Percentiles rank a stretch among this genome's conserved stretches.
Evolutionary conservation across 2,113 vertebrate species (phyloP).

Genomic region (Bungarus multicinctus): DNA sequence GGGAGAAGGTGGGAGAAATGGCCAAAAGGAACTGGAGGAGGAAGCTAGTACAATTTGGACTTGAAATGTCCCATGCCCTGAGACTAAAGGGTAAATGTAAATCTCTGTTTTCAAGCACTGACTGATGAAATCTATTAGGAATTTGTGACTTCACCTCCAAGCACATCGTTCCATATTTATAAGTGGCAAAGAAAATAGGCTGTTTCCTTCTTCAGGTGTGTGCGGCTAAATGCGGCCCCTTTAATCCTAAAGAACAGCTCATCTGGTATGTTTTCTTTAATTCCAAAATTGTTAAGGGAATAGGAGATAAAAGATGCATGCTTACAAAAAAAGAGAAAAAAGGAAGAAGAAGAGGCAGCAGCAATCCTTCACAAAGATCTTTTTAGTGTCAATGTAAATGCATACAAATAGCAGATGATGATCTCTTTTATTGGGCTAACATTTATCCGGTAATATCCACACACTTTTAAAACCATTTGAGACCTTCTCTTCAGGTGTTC

Average conservation of each 20-base stretch:
- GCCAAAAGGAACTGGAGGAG: constrained; percentile 51
- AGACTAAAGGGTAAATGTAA: constrained; percentile 74
- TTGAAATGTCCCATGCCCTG: constrained; percentile 66
- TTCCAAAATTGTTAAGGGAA: constrained; percentile 76
- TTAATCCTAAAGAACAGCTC: constrained; percentile 56
- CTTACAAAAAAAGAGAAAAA: constrained; percentile 48
- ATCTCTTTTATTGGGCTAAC: constrained; percentile 85
- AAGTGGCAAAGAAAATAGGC: constrained; percentile 48
- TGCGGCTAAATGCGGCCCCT: constrained; percentile 55
- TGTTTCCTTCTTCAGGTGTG: constrained; percentile 65
- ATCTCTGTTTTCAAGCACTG: constrained; percentile 72
- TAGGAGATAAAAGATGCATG: constrained; percentile 68
- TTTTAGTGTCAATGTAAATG: constrained; percentile 85
- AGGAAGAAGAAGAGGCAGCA: constrained; percentile 41
- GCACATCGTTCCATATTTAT: constrained; percentile 68
- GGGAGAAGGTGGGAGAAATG: constrained; percentile 13
- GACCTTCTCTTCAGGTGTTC: constrained; percentile 89
- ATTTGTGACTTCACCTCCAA: constrained; percentile 65
- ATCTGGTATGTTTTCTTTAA: constrained; percentile 63
- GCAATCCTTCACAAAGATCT: constrained; percentile 76
- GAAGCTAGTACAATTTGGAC: constrained; percentile 69
- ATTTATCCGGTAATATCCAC: constrained; percentile 87
- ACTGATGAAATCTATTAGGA: constrained; percentile 69
- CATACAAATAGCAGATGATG: constrained; percentile 84
- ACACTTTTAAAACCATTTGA: constrained; percentile 81